These are phyloP conservation scores for Noctua comes DNA, from an alignment of 2,888 invertebrate species.

Conservation along the genomic window DNA sequence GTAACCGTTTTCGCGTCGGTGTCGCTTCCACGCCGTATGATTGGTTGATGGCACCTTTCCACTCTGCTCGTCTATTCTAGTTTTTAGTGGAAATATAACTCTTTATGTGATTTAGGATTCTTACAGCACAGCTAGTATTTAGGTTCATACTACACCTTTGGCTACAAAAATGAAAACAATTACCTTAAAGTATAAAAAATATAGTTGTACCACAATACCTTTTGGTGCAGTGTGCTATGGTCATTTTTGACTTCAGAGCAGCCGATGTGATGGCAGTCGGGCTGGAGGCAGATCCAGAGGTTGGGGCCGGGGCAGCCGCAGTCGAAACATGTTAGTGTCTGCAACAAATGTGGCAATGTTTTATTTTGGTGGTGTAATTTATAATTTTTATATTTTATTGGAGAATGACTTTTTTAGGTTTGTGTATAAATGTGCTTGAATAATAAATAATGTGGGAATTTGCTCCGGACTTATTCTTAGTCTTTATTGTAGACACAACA, in stretches of 20 bases:
- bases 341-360: slow-evolving; percentile 61
- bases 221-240: slow-evolving; percentile 95
- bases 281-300: slow-evolving; percentile 96
- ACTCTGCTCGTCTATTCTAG: not conserved
- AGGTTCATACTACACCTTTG: not conserved
- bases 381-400: not conserved
- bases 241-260: slow-evolving; percentile 96
- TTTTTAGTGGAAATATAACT: not conserved
- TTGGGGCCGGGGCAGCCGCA: slow-evolving; percentile 94
- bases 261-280: slow-evolving; percentile 94
- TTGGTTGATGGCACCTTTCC: not conserved
- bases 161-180: not conserved
- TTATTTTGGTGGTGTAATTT: not conserved
- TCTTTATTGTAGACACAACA: not conserved
- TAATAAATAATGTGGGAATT: not conserved
- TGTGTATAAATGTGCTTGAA: not conserved
- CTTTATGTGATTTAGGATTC: not conserved
- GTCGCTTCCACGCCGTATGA: not conserved
- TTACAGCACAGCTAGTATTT: not conserved
- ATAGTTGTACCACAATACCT: slow-evolving; percentile 83
- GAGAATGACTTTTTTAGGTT: not conserved
- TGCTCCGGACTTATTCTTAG: not conserved
- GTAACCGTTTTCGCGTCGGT: too few relatives aligned
- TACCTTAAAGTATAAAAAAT: not conserved
- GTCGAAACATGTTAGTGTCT: slow-evolving; percentile 92